These are phyloP conservation scores for Urocitellus parryii DNA, from an alignment of 2,113 vertebrate species.

Conservation along the genomic window DNA sequence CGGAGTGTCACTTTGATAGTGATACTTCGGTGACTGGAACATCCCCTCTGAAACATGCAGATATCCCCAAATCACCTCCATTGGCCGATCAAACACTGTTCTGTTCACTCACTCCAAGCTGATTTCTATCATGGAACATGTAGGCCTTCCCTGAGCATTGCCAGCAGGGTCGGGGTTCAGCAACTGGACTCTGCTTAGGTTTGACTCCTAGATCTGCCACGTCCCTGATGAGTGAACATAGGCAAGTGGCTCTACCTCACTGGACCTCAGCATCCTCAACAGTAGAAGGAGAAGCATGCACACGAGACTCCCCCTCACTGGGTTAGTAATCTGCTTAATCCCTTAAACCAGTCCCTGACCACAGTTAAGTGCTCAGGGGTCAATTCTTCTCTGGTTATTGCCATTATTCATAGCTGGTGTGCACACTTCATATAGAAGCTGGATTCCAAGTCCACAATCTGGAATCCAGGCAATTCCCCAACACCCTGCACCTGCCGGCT, in stretches of 20 bases:
- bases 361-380: accelerated
- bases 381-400: accelerated
- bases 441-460: background rate
- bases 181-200: background rate
- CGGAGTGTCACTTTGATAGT: constrained; percentile 39
- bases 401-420: accelerated
- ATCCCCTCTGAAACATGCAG: constrained; percentile 57
- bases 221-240: background rate
- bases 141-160: too few relatives aligned
- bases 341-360: background rate
- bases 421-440: background rate
- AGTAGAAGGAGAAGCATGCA: background rate
- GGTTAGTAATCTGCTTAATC: accelerated
- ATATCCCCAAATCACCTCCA: constrained; percentile 62
- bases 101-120: too few relatives aligned
- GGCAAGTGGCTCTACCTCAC: background rate
- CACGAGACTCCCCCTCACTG: accelerated
- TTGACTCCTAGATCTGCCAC: background rate
- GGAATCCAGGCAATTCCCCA: background rate
- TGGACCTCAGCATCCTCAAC: background rate
- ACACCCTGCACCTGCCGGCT: background rate
- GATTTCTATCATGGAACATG: background rate
- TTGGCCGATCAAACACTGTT: background rate
- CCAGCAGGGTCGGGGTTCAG: background rate
- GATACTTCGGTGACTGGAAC: constrained; percentile 1